Base-by-base conservation (phyloP, 2,888 invertebrate species). In the Drosophila testacea region DNA sequence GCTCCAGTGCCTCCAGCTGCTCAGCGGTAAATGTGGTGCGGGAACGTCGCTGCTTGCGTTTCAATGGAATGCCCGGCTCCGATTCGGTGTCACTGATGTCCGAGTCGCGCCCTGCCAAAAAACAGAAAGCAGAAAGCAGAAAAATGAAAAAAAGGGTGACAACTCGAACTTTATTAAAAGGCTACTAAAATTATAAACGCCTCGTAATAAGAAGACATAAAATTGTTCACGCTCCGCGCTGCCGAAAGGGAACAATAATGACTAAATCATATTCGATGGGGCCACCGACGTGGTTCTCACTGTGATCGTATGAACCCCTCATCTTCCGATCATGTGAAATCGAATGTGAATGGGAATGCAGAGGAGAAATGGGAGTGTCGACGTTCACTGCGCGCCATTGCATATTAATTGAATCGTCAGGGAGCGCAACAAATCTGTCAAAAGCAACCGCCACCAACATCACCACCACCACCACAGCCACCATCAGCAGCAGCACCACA, bases 1-100 rank as follows among this genome's bases (percentile, higher is more conserved):
- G 94, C 91, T 98, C 98, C 83, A 98, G 93, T 59, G 97, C 96
- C 90, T 98, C 98, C 50, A 98, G 94, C 92, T 98, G 98, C 81
- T 97, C 97, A 38, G 97, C 97, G 9, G 97, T 96, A 92, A 99
- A 99, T 10, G 98, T 98, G 11, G 98, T 99, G 80, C 98, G 94
- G 69, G 97, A 97, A 62, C 98, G 94, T 27, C 98, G 93, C 91
- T 98, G 98, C 91, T 98, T 98, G 59, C 98, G 94, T 91, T 98
- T 98, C 83, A 98, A 91, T 0, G 96, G 96, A 75, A 98, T 96
- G 0, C 98, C 98, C 0, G 98, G 98, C 91, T 98, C 98, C 0
- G 97, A 96, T 91, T 98, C 97, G 5, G 96, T 97, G 85, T 98
- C 97, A 39, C 92, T 93, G 36, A 97, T 97, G 85, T 97, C 97